phyloP scores from a whole-genome alignment of 2,113 vertebrate species.

The Pao palembangensis region DNA sequence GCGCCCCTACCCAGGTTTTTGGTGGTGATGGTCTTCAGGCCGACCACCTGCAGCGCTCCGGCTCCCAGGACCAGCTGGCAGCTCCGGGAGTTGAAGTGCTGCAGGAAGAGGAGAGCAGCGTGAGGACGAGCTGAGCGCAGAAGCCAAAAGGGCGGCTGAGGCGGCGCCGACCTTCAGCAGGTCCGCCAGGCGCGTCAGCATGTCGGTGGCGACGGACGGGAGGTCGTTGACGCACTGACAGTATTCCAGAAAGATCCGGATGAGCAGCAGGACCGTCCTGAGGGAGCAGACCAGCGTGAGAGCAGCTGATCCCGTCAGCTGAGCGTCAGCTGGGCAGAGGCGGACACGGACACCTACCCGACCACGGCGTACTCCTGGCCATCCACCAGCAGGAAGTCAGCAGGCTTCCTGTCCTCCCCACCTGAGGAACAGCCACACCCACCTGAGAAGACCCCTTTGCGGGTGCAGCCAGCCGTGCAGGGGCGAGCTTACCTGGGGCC shows the following conservation, averaged over 20 bases:
- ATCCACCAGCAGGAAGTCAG: slow-evolving; percentile 86
- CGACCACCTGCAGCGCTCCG: slow-evolving; percentile 94
- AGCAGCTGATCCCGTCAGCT: too few species aligned
- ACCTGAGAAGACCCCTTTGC: too few species aligned
- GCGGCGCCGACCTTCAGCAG: slow-evolving; percentile 84
- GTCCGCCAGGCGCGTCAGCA: slow-evolving; percentile 93
- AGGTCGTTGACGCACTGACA: slow-evolving; percentile 98
- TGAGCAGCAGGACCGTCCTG: slow-evolving; percentile 95
- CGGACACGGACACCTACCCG: slow-evolving; percentile 77
- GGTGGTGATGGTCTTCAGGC: slow-evolving; percentile 98
- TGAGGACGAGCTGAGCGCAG: background rate
- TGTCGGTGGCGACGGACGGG: slow-evolving; percentile 93
- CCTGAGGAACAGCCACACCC: slow-evolving; percentile 53
- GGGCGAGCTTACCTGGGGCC: slow-evolving; percentile 67
- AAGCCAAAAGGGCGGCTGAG: background rate
- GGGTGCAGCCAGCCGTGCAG: too few species aligned
- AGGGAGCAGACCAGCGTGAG: background rate
- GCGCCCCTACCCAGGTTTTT: slow-evolving; percentile 88
- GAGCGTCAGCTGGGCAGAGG: slow-evolving; percentile 24
- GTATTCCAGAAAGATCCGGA: slow-evolving; percentile 97
- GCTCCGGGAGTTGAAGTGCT: slow-evolving; percentile 99
- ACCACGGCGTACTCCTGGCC: slow-evolving; percentile 93
- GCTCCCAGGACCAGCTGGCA: slow-evolving; percentile 97
- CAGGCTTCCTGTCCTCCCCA: slow-evolving; percentile 84
- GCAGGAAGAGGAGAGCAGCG: slow-evolving; percentile 18